phyloP scores from a whole-genome alignment of 2,888 invertebrate genomes.

The Pasiphila rectangulata region DNA sequence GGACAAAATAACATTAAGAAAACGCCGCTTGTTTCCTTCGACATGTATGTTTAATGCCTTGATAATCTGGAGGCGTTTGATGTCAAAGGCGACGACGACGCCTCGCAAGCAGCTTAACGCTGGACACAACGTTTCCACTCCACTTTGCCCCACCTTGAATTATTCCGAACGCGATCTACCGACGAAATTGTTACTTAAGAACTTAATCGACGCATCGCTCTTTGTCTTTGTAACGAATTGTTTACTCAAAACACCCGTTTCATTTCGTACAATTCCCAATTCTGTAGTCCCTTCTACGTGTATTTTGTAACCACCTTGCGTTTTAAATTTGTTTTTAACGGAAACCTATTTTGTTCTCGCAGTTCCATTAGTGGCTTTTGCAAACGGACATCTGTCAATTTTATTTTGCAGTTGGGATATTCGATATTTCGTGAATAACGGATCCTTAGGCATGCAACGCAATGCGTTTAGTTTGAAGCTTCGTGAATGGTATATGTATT shows the following conservation, averaged over 20 bases:
- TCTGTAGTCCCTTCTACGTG: conserved; percentile 16
- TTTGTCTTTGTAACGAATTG: conserved; percentile 49
- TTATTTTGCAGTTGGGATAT: conserved; percentile 6
- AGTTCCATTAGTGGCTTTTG: conserved; percentile 9
- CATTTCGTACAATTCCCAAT: conserved; percentile 43
- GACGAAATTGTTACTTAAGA: conserved; percentile 65
- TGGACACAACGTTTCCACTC: conserved; percentile 41
- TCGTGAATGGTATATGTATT: background rate
- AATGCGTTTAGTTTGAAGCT: background rate
- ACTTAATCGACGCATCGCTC: conserved; percentile 57
- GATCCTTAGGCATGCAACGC: conserved; percentile 3
- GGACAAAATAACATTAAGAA: conserved; percentile 69
- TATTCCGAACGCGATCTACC: conserved; percentile 55
- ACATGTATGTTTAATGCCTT: conserved; percentile 72
- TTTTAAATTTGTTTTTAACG: conserved; percentile 28
- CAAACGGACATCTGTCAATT: conserved; percentile 8
- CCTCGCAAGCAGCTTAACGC: conserved; percentile 56
- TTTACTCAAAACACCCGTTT: conserved; percentile 41
- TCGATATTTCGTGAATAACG: conserved; percentile 2
- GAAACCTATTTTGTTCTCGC: conserved; percentile 16
- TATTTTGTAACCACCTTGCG: conserved; percentile 28
- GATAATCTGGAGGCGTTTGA: conserved; percentile 67
- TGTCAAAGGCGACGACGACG: conserved; percentile 55
- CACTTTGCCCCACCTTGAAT: conserved; percentile 44
- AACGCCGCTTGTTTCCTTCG: conserved; percentile 58